Base-by-base conservation (phyloP, 2,888 invertebrate species). In the Pasiphila rectangulata region DNA sequence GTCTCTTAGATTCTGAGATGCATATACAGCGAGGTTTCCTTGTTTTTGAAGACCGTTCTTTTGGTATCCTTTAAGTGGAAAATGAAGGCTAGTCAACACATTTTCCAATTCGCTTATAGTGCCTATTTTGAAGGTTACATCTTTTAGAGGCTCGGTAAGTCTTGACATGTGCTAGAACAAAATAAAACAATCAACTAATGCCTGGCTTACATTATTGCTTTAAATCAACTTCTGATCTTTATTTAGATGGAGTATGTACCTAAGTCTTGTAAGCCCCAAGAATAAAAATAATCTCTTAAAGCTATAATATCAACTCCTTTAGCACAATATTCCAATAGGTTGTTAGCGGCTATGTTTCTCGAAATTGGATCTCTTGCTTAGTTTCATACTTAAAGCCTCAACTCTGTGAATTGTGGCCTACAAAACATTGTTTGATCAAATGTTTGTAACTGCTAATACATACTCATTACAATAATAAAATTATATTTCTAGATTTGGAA, bases 1-100 rank as follows among this genome's bases (percentile, higher is more conserved):
- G 6, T 73, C 56, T 0, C 67, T 52, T 1, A 79, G 37, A 34
- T 66, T 71, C 5, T 61, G 57, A 0, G 79, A 74, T 2, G 73
- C 3, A 44, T 71, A 79, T 12, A 67, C 57, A 1, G 71, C 75
- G 0, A 64, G 34, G 44, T 68, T 44, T 0, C 63, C 70, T 2
- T 57, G 38, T 5, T 52, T 58, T 23, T 25, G 51, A 41, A 69
- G 57, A 6, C 66, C 67, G 4, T 56, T 63, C 1, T 57, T 19
- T 24, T 37, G 63, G 52, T 69, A 74, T 2, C 44, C 45, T 6
- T 72, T 60, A 2, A 61, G 2, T 4, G 54, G 16, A 27, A 69
- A 65, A 6, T 59, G 50, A 5, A 51, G 10, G 1, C 20, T 34
- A n/a, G 19, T 32, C 9, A 59, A 17, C 2, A 51, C 46, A 4